Percentiles rank a stretch among this genome's conserved stretches.
Evolutionary conservation across 1,140 invertebrate species (phyloP).

Genomic region (Holotrichia oblita): DNA sequence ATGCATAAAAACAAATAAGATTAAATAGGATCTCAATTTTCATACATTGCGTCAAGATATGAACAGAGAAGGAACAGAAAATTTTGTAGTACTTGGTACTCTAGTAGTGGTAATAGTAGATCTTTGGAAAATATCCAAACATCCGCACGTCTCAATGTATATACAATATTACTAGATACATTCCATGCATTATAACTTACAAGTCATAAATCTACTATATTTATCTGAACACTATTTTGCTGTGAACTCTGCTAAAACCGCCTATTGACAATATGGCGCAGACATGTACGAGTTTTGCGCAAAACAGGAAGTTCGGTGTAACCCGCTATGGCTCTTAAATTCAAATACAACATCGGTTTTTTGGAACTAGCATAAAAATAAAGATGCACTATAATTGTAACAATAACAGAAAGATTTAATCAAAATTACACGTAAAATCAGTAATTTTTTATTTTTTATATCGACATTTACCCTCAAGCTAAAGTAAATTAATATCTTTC

Average conservation of each 20-base stretch:
- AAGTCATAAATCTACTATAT: constrained; percentile 53
- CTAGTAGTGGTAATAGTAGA: constrained; percentile 30
- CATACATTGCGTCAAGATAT: constrained; percentile 40
- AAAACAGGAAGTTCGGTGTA: constrained; percentile 52
- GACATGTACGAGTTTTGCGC: constrained; percentile 50
- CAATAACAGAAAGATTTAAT: no score
- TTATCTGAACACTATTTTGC: constrained; percentile 38
- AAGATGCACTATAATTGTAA: no score
- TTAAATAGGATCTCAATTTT: constrained; percentile 42
- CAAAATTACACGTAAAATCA: no score
- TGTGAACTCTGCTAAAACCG: constrained; percentile 49
- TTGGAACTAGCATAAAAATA: neutral
- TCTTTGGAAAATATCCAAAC: constrained; percentile 20
- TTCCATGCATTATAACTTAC: constrained; percentile 42
- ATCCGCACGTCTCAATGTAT: constrained; percentile 29
- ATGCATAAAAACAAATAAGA: constrained; percentile 44
- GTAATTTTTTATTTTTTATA: no score
- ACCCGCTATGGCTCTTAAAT: constrained; percentile 40
- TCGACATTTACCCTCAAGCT: no score
- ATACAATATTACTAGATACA: constrained; percentile 45
- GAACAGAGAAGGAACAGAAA: constrained; percentile 34
- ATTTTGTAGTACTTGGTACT: constrained; percentile 31
- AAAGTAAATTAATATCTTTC: no score
- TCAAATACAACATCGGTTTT: constrained; percentile 42
- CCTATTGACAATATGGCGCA: constrained; percentile 58